A percentile compares a stretch with the other conserved stretches of the same genome.
These are phyloP conservation scores for Lasius fuliginosus DNA, from an alignment of 2,888 invertebrate genomes.

Conservation along the genomic window DNA sequence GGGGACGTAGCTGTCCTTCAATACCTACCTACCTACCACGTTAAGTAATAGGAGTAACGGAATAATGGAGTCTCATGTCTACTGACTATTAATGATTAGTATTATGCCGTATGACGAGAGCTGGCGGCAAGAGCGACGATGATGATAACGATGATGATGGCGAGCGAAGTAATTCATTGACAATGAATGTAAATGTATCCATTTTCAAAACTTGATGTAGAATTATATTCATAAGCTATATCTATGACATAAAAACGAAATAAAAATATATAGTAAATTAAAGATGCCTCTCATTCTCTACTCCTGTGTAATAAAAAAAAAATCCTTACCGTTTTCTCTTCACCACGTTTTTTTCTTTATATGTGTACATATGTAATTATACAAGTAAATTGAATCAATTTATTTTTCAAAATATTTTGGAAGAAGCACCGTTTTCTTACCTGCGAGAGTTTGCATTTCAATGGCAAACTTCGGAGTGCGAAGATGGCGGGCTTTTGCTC, in stretches of 20 bases:
- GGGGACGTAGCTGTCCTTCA: slow-evolving; percentile 85
- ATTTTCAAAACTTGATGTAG: slow-evolving; percentile 86
- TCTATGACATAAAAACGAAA: slow-evolving; percentile 86
- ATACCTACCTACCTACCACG: slow-evolving; percentile 82
- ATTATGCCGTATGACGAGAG: slow-evolving; percentile 77
- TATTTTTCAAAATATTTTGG: neutral
- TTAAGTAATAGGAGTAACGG: slow-evolving; percentile 83
- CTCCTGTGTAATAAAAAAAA: neutral
- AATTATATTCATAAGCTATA: slow-evolving; percentile 86
- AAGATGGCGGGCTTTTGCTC: slow-evolving; percentile 46
- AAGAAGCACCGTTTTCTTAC: neutral
- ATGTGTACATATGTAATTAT: neutral
- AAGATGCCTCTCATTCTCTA: slow-evolving; percentile 42
- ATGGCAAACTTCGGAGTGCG: slow-evolving; percentile 55
- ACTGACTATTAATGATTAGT: slow-evolving; percentile 84
- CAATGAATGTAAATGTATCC: slow-evolving; percentile 87
- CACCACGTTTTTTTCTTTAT: neutral
- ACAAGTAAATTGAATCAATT: neutral
- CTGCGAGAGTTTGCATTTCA: slow-evolving; percentile 55
- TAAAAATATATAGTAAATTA: slow-evolving; percentile 85
- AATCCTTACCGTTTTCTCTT: slow-evolving; percentile 1
- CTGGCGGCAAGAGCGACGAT: slow-evolving; percentile 68
- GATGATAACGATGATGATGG: slow-evolving; percentile 65
- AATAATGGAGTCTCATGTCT: slow-evolving; percentile 82
- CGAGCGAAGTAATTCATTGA: slow-evolving; percentile 84